These are phyloP conservation scores for Falcunculus frontatus DNA, from an alignment of 2,113 vertebrate species.

Conservation along the genomic window DNA sequence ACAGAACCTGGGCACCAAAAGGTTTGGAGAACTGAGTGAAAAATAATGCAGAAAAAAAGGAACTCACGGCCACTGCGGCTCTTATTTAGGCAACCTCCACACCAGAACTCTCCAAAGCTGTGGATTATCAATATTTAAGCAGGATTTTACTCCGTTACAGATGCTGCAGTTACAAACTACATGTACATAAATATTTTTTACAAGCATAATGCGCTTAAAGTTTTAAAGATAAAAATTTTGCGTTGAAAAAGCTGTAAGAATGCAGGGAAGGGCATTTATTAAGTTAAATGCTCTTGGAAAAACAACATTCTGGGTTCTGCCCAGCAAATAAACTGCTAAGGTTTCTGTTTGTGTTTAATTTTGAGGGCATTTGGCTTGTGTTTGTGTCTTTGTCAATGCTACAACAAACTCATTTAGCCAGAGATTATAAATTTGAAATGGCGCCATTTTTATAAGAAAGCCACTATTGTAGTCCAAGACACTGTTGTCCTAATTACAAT, in stretches of 20 bases:
- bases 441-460: conserved; percentile 73
- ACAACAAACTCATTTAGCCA: conserved; percentile 73
- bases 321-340: conserved; percentile 53
- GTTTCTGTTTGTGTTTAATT: conserved; percentile 62
- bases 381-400: conserved; percentile 64
- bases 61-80: accelerated
- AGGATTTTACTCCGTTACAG: neutral
- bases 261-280: neutral
- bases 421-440: conserved; percentile 69
- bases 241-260: neutral
- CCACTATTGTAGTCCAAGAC: conserved; percentile 62
- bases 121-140: neutral
- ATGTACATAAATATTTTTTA: neutral
- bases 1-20: neutral
- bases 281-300: conserved; percentile 33
- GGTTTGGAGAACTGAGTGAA: neutral
- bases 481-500: conserved; percentile 71
- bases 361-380: conserved; percentile 44
- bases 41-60: neutral
- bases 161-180: neutral
- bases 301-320: conserved; percentile 36
- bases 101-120: neutral
- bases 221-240: neutral
- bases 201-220: neutral
- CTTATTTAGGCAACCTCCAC: neutral